Conservation (phyloP, 2,113 vertebrate genomes). For the Petrocephalus microphthalmus region DNA sequence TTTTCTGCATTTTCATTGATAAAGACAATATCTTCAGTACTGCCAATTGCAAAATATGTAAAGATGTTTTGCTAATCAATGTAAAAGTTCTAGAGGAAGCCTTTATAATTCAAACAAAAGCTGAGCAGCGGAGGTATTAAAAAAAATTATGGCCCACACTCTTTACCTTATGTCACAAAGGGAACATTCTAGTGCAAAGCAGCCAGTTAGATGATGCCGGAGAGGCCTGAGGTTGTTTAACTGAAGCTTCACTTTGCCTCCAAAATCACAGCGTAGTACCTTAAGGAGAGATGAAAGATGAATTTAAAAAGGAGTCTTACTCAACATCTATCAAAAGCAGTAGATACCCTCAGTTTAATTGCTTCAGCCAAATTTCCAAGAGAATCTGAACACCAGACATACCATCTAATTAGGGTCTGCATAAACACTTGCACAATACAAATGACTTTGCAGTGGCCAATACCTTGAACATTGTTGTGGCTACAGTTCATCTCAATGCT, state of each 20-base stretch:
- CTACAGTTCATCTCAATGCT: background rate
- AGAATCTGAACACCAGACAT: background rate
- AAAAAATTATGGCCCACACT: background rate
- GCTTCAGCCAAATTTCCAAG: background rate
- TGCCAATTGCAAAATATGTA: background rate
- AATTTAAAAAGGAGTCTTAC: background rate
- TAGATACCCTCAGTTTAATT: background rate
- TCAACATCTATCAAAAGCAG: background rate
- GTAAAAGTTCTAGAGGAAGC: too few relatives aligned
- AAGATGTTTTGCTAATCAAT: background rate
- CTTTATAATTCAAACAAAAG: too few relatives aligned
- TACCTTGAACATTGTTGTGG: background rate
- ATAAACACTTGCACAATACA: background rate
- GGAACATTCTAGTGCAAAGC: slow-evolving; percentile 71
- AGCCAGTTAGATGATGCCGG: slow-evolving; percentile 54
- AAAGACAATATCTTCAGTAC: too few relatives aligned
- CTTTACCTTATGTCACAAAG: slow-evolving; percentile 77
- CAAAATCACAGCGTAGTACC: slow-evolving; percentile 81
- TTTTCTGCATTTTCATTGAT: too few relatives aligned
- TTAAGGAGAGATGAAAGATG: slow-evolving; percentile 39
- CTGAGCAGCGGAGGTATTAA: too few relatives aligned
- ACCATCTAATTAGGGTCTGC: background rate
- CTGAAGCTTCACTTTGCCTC: slow-evolving; percentile 61
- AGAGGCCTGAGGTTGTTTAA: slow-evolving; percentile 66
- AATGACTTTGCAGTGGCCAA: background rate